Evolutionary conservation across 2,113 vertebrate genomes (phyloP).

Genomic region (Vulpes vulpes): DNA sequence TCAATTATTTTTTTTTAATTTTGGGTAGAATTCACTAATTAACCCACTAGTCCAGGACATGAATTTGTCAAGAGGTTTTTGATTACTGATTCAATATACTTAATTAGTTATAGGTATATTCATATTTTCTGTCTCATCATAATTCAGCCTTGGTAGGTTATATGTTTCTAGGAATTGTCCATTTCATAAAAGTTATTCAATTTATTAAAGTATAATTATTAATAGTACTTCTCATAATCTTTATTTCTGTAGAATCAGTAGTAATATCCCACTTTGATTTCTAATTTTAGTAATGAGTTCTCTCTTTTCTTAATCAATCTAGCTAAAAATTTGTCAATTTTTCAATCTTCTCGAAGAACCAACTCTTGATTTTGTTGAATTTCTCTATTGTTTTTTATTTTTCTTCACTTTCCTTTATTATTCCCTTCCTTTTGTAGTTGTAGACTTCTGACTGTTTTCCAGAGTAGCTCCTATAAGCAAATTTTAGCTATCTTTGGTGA

Average conservation of each 20-base stretch:
- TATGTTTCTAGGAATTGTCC: not conserved
- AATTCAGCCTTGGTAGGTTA: not conserved
- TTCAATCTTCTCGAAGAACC: not conserved
- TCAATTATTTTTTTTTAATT: not conserved
- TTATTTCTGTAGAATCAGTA: not conserved
- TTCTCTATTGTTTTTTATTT: not conserved
- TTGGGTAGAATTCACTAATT: not conserved
- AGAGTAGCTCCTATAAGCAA: not conserved
- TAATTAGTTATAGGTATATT: not conserved
- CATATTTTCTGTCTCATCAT: slow-evolving; percentile 18
- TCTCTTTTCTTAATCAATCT: not conserved
- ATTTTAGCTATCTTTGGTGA: not conserved
- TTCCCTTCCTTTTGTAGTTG: not conserved
- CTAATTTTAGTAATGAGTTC: not conserved
- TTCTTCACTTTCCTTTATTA: not conserved
- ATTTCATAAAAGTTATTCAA: not conserved
- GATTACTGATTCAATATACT: not conserved
- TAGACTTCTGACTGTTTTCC: not conserved
- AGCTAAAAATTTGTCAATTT: not conserved
- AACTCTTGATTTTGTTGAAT: not conserved
- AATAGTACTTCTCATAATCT: not conserved
- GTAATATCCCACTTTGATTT: not conserved
- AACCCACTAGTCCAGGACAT: not conserved
- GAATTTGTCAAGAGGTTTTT: not conserved
- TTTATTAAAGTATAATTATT: not conserved